Percentiles rank a stretch among this genome's conserved stretches.
These are phyloP conservation scores for Chunga burmeisteri DNA, from an alignment of 2,113 vertebrate species.

Conservation along the genomic window DNA sequence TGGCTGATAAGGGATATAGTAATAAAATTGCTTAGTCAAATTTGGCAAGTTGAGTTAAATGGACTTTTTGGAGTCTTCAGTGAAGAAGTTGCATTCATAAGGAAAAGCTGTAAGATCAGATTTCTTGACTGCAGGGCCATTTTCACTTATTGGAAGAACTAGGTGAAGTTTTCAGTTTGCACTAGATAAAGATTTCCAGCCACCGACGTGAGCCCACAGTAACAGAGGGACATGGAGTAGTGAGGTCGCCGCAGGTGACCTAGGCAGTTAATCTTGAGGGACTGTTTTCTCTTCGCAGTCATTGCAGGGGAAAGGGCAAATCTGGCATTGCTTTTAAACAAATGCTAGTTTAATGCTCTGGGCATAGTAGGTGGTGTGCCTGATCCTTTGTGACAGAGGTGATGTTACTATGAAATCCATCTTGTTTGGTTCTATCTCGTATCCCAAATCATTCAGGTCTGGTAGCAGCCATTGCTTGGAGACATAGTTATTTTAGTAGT, in stretches of 20 bases:
- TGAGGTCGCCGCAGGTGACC: not conserved
- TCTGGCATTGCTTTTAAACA: not conserved
- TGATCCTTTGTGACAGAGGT: not conserved
- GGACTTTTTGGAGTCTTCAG: not conserved
- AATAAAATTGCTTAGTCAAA: not conserved
- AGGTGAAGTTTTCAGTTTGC: not conserved
- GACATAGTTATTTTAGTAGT: not conserved
- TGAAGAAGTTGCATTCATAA: not conserved
- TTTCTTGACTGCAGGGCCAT: not conserved
- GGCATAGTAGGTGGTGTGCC: not conserved
- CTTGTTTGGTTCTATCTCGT: not conserved
- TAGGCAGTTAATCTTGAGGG: not conserved
- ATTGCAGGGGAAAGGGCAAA: not conserved
- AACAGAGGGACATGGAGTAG: not conserved
- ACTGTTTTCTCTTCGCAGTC: not conserved
- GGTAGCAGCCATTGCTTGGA: not conserved
- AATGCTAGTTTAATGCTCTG: not conserved
- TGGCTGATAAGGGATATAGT: not conserved
- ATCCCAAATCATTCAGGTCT: not conserved
- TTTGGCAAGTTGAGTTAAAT: not conserved
- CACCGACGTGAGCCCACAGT: not conserved
- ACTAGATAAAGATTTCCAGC: not conserved
- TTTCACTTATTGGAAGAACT: not conserved
- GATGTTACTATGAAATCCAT: not conserved
- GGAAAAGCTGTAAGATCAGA: not conserved